phyloP scores from a whole-genome alignment of 1,140 invertebrate species.

The Philopotamus ludificatus region DNA sequence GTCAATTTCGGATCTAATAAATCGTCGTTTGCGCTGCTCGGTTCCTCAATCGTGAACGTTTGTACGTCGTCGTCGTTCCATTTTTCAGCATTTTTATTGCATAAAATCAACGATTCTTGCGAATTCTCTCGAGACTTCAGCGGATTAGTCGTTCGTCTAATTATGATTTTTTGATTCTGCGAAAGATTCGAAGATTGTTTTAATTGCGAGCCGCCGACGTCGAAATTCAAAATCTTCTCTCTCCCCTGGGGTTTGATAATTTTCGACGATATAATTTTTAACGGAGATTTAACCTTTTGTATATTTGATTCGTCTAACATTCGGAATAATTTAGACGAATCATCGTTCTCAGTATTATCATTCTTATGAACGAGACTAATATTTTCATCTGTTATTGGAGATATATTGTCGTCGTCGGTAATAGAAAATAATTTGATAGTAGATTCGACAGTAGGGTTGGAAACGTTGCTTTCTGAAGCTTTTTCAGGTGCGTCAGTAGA shows the following conservation, averaged over 20 bases:
- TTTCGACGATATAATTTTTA: conserved; percentile 47
- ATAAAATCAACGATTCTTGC: conserved; percentile 51
- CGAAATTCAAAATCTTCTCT: conserved; percentile 55
- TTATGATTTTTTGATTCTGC: conserved; percentile 54
- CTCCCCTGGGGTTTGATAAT: conserved; percentile 47
- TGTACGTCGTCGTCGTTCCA: conserved; percentile 48
- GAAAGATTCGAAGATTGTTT: conserved; percentile 45
- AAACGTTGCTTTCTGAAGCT: too few relatives aligned
- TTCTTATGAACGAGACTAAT: too few relatives aligned
- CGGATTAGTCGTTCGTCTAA: conserved; percentile 46
- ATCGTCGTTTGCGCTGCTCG: conserved; percentile 42
- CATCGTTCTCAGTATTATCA: too few relatives aligned
- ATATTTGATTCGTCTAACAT: conserved; percentile 52
- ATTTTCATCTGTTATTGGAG: too few relatives aligned
- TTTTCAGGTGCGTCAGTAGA: too few relatives aligned
- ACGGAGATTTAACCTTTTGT: conserved; percentile 43
- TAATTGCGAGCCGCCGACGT: conserved; percentile 41
- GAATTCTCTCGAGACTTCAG: conserved; percentile 40
- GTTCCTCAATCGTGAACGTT: conserved; percentile 51
- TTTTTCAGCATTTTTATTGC: conserved; percentile 44
- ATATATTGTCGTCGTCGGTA: too few relatives aligned
- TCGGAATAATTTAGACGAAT: conserved; percentile 53
- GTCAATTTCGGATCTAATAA: conserved; percentile 14
- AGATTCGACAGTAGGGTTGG: too few relatives aligned
- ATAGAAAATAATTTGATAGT: too few relatives aligned